Percentiles rank a stretch among this genome's conserved stretches.
Conservation (phyloP, 1,140 invertebrate species). For the Pogonomyrmex barbatus region DNA sequence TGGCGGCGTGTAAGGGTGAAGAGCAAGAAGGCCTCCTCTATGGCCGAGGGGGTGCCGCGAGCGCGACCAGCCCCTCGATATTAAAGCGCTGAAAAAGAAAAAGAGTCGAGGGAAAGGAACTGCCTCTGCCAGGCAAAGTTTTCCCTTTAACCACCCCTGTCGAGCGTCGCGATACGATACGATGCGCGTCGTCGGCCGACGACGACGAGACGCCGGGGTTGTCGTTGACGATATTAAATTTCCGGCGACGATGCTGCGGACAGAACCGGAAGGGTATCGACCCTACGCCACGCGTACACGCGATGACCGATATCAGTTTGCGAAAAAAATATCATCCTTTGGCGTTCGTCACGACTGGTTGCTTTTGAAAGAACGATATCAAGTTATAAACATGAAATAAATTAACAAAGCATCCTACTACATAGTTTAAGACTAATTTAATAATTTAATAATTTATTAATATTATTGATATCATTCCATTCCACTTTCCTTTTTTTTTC, state of each 20-base stretch:
- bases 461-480: no score
- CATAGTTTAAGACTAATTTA: no score
- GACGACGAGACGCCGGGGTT: conserved; percentile 67
- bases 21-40: conserved; percentile 46
- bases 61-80: conserved; percentile 60
- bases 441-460: no score
- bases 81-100: conserved; percentile 65
- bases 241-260: conserved; percentile 60
- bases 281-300: conserved; percentile 13
- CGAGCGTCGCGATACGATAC: conserved; percentile 39
- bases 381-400: neutral
- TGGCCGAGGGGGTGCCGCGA: conserved; percentile 29
- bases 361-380: neutral
- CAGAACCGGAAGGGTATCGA: conserved; percentile 62
- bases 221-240: conserved; percentile 69
- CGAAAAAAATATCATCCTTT: conserved; percentile 25
- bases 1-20: conserved; percentile 45
- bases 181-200: conserved; percentile 50
- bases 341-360: neutral
- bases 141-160: conserved; percentile 57
- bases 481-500: neutral
- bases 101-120: conserved; percentile 38
- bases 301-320: conserved; percentile 43
- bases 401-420: neutral
- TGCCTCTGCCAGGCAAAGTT: conserved; percentile 60